A percentile compares a stretch with the other conserved stretches of the same genome.
Conservation (phyloP, 2,113 vertebrate species). For the Perca schrenkii region DNA sequence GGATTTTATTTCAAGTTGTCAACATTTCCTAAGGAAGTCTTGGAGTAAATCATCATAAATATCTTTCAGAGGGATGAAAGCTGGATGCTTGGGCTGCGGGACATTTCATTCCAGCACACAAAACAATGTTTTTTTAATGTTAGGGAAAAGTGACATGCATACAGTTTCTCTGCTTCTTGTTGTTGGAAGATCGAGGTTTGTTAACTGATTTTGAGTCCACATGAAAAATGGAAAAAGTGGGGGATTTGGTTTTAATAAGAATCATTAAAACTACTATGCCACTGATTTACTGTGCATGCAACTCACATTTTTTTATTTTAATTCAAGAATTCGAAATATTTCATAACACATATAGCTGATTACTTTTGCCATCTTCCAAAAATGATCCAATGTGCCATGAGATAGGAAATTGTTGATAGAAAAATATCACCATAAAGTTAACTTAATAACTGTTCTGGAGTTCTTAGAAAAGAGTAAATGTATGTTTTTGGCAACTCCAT, state of each 20-base stretch:
- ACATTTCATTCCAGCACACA: slow-evolving; percentile 21
- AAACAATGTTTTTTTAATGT: slow-evolving; percentile 39
- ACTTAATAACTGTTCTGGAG: neutral
- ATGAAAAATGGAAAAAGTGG: neutral
- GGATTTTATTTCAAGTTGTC: slow-evolving; percentile 80
- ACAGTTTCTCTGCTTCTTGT: slow-evolving; percentile 17
- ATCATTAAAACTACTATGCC: neutral
- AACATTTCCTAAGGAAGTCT: slow-evolving; percentile 82
- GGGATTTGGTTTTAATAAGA: neutral
- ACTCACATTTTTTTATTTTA: neutral
- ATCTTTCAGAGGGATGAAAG: slow-evolving; percentile 68
- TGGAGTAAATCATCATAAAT: slow-evolving; percentile 78
- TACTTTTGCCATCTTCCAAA: neutral
- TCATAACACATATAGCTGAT: neutral
- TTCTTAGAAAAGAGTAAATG: neutral
- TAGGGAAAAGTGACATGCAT: slow-evolving; percentile 25
- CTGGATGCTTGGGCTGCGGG: slow-evolving; percentile 19
- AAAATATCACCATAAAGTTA: neutral
- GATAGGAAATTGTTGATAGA: neutral
- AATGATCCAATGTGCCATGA: neutral
- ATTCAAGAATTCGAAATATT: neutral
- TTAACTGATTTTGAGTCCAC: neutral
- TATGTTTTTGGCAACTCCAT: neutral
- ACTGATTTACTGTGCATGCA: neutral
- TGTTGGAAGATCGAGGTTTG: neutral